These are phyloP conservation scores for Trichopoda pennipes DNA, from an alignment of 2,888 invertebrate genomes.

Conservation along the genomic window DNA sequence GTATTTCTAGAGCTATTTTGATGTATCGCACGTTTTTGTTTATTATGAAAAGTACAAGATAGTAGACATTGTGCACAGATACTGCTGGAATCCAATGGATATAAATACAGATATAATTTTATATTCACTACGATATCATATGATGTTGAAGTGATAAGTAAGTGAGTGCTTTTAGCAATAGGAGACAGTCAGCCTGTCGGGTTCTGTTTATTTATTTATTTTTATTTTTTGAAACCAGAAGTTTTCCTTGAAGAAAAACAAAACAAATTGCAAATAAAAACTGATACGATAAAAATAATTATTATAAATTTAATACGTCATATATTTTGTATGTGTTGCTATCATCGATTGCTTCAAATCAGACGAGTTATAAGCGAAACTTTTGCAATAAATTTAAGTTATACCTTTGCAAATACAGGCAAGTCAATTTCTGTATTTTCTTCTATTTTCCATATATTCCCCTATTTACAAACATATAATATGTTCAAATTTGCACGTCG, in stretches of 20 bases:
- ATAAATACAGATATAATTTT: conserved; percentile 3
- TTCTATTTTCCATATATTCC: too few relatives aligned
- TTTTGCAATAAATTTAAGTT: too few relatives aligned
- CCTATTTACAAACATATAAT: too few relatives aligned
- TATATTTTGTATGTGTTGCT: neutral
- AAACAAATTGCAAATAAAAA: neutral
- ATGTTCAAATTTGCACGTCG: too few relatives aligned
- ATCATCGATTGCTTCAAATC: neutral
- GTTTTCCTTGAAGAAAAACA: conserved; percentile 36
- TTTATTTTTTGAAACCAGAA: neutral
- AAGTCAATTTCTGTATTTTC: too few relatives aligned
- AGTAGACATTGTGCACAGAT: conserved; percentile 45
- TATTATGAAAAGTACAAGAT: conserved; percentile 62
- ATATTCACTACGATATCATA: conserved; percentile 20
- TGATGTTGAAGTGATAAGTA: conserved; percentile 1
- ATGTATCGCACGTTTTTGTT: conserved; percentile 65
- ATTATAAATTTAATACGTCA: conserved; percentile 38
- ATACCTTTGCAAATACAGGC: too few relatives aligned
- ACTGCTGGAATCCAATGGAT: conserved; percentile 26
- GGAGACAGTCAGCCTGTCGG: conserved; percentile 46
- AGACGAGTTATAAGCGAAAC: too few relatives aligned
- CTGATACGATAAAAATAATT: neutral
- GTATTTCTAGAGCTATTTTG: conserved; percentile 51
- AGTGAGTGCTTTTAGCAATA: neutral
- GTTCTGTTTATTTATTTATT: neutral